These are phyloP conservation scores for Drosophila subquinaria DNA, from an alignment of 2,888 invertebrate species.

Conservation along the genomic window DNA sequence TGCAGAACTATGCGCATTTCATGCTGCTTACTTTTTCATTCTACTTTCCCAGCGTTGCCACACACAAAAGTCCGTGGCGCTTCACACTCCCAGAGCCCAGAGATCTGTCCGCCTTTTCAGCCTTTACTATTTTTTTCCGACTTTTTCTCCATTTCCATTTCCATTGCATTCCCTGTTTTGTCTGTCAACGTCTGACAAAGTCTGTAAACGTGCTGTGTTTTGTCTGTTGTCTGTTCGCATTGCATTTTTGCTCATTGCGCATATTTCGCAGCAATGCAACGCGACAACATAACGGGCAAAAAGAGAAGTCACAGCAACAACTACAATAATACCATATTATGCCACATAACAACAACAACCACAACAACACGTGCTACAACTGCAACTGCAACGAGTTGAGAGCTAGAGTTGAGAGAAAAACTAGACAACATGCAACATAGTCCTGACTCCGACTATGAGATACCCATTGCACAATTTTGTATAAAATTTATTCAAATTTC, in stretches of 20 bases:
- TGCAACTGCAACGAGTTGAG: constrained; percentile 28
- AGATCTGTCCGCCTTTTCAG: constrained; percentile 20
- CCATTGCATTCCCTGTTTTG: constrained; percentile 28
- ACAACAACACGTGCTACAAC: constrained; percentile 42
- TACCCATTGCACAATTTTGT: not conserved
- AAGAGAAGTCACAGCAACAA: constrained; percentile 38
- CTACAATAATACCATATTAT: constrained; percentile 26
- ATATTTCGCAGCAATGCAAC: constrained; percentile 60
- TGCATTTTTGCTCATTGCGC: constrained; percentile 70
- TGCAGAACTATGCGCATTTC: constrained; percentile 72
- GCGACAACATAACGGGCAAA: constrained; percentile 58
- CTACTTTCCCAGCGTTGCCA: constrained; percentile 23
- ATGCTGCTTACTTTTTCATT: constrained; percentile 61
- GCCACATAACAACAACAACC: constrained; percentile 28
- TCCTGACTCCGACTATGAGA: not conserved
- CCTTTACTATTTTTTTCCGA: constrained; percentile 3
- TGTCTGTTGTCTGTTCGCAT: constrained; percentile 64
- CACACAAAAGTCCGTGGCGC: constrained; percentile 63
- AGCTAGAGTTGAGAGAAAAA: not conserved
- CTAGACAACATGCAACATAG: not conserved
- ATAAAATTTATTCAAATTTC: too few species aligned
- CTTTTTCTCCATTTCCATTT: constrained; percentile 10
- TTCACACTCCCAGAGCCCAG: constrained; percentile 56
- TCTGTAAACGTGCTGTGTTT: constrained; percentile 68
- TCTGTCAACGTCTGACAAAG: constrained; percentile 73